Evolutionary conservation across 2,797 vertebrate species (phyloP), one percentile per base, ranked within the genome.

Genomic region (Eupleurogrammus muticus): DNA sequence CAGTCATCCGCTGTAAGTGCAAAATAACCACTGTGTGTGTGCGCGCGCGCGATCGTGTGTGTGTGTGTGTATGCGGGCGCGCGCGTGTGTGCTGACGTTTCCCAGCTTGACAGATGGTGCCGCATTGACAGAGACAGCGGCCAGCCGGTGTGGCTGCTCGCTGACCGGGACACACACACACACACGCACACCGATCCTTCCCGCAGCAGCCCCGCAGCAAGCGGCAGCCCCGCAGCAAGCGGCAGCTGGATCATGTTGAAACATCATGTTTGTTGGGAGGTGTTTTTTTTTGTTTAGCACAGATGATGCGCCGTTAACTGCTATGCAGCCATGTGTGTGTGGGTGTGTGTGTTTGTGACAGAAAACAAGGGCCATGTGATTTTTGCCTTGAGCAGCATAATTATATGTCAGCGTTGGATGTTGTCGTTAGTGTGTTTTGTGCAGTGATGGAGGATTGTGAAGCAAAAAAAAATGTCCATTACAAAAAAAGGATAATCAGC

Each of bases 1-100:
- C 91, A 95, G 91, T 88, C 94, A 95, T 91, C 93, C 92, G 64
- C 92, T 92, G 93, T 94, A 73, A 94, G 93, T 90, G 70, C 55
- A 70, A 65, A 24, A 44, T 17, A 44, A 44, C 40, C 12, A 17
- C 5, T 44, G 28, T 16, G 20, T 28, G 24, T 24, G 20, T 48
- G 35, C 52, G n/a, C 17, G 51, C 38, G 53, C 59, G 73, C 13
- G 49, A n/a, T n/a, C n/a, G n/a, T 38, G n/a, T n/a, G n/a, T n/a
- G n/a, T n/a, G n/a, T n/a, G n/a, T n/a, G n/a, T n/a, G n/a, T n/a
- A n/a, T n/a, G 47, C 35, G 71, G 17, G 23, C 42, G 42, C 17
- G 56, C 50, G 5, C 70, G 47, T 61, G 56, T 62, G 80, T 83
- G 74, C 86, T 89, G 87, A 84, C 80, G 86, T 85, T 77, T 90